Evolutionary conservation across 2,888 invertebrate species (phyloP).

Genomic region (Diloba caeruleocephala): DNA sequence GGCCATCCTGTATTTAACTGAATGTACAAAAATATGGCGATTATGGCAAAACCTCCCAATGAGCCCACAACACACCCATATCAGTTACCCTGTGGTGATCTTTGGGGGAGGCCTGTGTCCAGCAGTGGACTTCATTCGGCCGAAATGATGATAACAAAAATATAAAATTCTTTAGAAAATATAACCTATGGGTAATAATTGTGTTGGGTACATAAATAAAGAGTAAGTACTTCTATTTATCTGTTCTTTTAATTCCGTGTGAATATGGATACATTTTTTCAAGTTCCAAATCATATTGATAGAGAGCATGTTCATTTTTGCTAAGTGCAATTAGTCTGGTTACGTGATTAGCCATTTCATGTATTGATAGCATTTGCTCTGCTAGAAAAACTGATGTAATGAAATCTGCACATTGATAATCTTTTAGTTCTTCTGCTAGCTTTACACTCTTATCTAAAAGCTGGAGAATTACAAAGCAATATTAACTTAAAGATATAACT

Average conservation of each 20-base stretch:
- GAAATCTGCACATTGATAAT: constrained; percentile 66
- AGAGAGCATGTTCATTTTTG: constrained; percentile 56
- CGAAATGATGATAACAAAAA: no score
- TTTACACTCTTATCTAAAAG: constrained; percentile 58
- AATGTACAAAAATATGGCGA: no score
- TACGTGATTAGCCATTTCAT: constrained; percentile 62
- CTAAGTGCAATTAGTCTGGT: constrained; percentile 53
- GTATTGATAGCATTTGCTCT: constrained; percentile 65
- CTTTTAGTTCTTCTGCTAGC: constrained; percentile 61
- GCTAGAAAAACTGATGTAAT: constrained; percentile 62
- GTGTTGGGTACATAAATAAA: no score
- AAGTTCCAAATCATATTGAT: constrained; percentile 63
- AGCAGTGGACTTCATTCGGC: no score
- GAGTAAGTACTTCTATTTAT: not conserved
- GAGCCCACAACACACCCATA: no score
- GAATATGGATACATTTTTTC: constrained; percentile 42
- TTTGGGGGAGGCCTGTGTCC: no score
- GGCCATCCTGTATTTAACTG: no score
- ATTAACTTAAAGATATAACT: not conserved
- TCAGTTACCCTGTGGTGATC: no score
- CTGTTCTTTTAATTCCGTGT: constrained; percentile 7
- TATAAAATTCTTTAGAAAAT: no score
- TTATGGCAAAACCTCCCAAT: no score
- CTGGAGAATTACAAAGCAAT: constrained; percentile 42
- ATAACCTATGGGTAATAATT: not conserved